Base-by-base conservation (phyloP, 2,888 invertebrate genomes). In the Torymus texanus region DNA sequence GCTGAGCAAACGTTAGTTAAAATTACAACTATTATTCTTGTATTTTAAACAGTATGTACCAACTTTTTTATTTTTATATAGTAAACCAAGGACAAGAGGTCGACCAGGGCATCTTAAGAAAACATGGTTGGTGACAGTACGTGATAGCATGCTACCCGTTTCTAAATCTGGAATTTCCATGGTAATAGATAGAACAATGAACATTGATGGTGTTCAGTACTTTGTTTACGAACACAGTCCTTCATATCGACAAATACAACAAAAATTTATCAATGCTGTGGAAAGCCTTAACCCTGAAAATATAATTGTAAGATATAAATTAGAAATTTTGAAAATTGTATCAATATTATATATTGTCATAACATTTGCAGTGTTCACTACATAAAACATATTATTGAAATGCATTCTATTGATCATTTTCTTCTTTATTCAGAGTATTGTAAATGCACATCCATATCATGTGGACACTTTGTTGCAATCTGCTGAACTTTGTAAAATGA, bases 391-490 rank as follows among this genome's bases (percentile, higher is more conserved):
- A 41, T 8, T 41, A 41, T 8, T 41, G 10, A 41, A 41, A 41
- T 41, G 41, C 8, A 41, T 8, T 41, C 41, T 41, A 8, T 41
- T 8, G 41, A 41, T 41, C 8, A 41, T 41, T 41, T 41, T 65
- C 58, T 59, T 51, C 74, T 8, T 66, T 68, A 11, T 83, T 85
- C 86, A 94, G 93, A 91, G 92, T 82, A 93, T 97, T 79, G 92
- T 96, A 70, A 94, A 95, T 84, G 91, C 93, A 51, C 93, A 95
- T 88, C 95, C 95, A 0, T 96, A 95, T 87, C 96, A 97, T 86
- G 93, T 97, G 56, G 96, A 96, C 88, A 93, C 95, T 0, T 90
- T 96, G 71, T 92, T 97, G 76, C 96, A 97, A 88, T 90, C 96
- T 61, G 95, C 96, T 76, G 96, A 97, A 88, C 92, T 96, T 71